Conservation (phyloP, 2,888 invertebrate species). For the Ashinkailepas kermadecensis region DNA sequence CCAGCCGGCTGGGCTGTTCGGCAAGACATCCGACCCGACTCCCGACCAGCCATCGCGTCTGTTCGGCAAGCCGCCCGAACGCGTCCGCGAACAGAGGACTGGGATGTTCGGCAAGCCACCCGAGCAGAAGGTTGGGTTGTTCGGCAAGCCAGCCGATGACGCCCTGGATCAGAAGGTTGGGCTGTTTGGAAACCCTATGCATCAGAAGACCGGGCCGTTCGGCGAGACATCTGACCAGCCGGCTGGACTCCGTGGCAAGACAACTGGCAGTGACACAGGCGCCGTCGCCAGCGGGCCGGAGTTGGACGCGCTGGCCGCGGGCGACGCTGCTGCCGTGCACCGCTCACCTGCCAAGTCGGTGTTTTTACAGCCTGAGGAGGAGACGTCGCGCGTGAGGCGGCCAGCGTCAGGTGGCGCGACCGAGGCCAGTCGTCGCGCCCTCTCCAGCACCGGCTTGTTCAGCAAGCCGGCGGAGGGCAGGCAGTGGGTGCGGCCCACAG, state of each 20-base stretch:
- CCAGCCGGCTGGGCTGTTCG: background rate
- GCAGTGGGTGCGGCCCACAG: background rate
- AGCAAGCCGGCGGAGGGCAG: background rate
- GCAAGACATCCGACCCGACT: background rate
- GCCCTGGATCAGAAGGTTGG: background rate
- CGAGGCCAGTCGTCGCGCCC: background rate
- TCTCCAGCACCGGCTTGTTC: background rate
- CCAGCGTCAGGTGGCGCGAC: background rate
- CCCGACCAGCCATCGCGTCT: background rate
- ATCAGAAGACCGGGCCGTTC: background rate
- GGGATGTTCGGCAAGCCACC: background rate
- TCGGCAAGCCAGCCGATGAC: background rate
- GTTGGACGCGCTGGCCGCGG: too few species aligned
- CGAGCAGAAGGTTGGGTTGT: background rate
- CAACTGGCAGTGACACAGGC: too few species aligned
- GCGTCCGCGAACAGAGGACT: background rate
- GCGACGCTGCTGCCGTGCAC: too few species aligned
- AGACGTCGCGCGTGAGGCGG: background rate
- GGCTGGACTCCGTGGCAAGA: too few species aligned
- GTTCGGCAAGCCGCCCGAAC: background rate
- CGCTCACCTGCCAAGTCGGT: background rate
- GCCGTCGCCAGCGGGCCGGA: too few species aligned
- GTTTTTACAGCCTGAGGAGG: background rate
- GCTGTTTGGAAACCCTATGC: background rate
- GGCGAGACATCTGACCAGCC: background rate